Evolutionary conservation across 1,140 invertebrate genomes (phyloP).

Genomic region (Eulimnadia texana): DNA sequence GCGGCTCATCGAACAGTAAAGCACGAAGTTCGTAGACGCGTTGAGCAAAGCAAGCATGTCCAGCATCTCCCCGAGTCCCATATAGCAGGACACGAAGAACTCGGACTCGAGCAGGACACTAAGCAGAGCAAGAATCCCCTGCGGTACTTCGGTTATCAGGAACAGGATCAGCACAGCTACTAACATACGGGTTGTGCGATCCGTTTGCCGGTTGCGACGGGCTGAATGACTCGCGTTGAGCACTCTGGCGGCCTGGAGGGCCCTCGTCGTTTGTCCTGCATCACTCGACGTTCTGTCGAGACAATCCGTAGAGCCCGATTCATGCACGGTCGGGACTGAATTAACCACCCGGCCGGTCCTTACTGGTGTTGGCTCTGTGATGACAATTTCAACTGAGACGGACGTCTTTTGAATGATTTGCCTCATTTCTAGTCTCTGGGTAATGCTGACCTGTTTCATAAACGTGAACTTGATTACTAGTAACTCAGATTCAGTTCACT

Average conservation of each 20-base stretch:
- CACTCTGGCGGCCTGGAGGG: neutral
- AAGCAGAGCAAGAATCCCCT: conserved; percentile 65
- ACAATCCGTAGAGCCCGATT: too few species aligned
- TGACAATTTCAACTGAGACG: neutral
- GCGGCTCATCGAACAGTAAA: conserved; percentile 46
- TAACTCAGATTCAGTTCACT: too few species aligned
- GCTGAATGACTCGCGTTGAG: neutral
- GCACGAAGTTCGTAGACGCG: conserved; percentile 44
- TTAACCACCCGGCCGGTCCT: too few species aligned
- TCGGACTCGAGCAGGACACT: conserved; percentile 50
- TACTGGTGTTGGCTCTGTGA: neutral
- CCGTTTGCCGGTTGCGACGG: conserved; percentile 9
- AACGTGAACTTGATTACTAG: too few species aligned
- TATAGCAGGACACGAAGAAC: conserved; percentile 63
- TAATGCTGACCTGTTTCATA: conserved; percentile 4
- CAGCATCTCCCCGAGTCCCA: conserved; percentile 44
- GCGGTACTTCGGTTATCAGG: conserved; percentile 45
- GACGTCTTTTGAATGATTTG: neutral
- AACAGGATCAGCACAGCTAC: conserved; percentile 24
- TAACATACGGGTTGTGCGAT: conserved; percentile 16
- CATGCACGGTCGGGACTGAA: too few species aligned
- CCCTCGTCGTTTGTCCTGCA: neutral
- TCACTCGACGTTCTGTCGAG: neutral
- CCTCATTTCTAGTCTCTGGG: conserved; percentile 6
- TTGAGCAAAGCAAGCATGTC: conserved; percentile 47